phyloP scores from a whole-genome alignment of 2,888 invertebrate genomes.

The Watsonalla cultraria region DNA sequence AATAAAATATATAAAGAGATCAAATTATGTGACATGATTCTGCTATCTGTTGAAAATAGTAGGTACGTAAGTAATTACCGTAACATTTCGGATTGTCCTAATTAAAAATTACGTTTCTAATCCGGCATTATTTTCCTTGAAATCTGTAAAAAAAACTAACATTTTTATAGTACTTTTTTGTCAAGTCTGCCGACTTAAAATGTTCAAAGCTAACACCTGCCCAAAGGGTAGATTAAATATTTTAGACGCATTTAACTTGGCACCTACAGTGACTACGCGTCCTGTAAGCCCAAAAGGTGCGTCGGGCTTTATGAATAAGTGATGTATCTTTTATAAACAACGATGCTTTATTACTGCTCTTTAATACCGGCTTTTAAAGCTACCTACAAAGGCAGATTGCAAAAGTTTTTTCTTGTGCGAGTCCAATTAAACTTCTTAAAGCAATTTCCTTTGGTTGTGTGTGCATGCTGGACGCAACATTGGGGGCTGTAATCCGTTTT shows the following conservation, averaged over 20 bases:
- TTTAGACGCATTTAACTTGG: constrained; percentile 1
- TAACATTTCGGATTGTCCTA: too few species aligned
- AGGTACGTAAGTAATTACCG: too few species aligned
- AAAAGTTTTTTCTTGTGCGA: constrained; percentile 72
- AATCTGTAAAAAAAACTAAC: too few species aligned
- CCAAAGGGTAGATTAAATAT: not conserved
- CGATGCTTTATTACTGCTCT: constrained; percentile 44
- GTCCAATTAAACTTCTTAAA: constrained; percentile 75
- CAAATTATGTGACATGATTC: too few species aligned
- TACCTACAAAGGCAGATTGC: constrained; percentile 71
- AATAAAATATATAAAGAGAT: too few species aligned
- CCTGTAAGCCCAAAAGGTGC: constrained; percentile 7
- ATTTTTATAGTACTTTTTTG: too few species aligned
- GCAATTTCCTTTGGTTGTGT: constrained; percentile 60
- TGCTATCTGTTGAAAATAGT: too few species aligned
- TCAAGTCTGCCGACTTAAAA: not conserved
- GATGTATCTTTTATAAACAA: constrained; percentile 37
- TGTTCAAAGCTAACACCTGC: not conserved
- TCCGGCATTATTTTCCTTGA: too few species aligned
- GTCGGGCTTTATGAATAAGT: constrained; percentile 14
- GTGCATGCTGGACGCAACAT: constrained; percentile 38
- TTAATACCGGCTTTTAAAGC: constrained; percentile 60
- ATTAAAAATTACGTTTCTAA: too few species aligned
- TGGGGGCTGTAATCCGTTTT: constrained; percentile 24
- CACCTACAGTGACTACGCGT: not conserved